phyloP scores from a whole-genome alignment of 2,113 vertebrate genomes.

The Gracilinanus agilis region DNA sequence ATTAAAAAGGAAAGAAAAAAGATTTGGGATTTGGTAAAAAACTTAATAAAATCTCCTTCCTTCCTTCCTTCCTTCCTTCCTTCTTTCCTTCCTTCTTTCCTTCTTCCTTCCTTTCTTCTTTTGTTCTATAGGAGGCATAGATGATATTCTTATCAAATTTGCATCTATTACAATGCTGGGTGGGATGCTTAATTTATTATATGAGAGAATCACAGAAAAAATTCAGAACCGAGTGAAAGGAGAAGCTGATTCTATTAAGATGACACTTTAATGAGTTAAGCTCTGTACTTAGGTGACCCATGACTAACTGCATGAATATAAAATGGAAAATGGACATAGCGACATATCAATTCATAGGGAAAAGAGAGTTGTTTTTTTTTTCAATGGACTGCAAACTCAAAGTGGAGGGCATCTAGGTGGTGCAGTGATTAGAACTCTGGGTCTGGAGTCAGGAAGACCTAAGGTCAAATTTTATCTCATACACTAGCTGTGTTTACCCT shows the following conservation, averaged over 20 bases:
- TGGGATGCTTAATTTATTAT: not conserved
- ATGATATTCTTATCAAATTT: not conserved
- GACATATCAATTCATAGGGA: not conserved
- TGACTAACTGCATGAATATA: not conserved
- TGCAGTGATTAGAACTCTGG: not conserved
- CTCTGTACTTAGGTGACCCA: not conserved
- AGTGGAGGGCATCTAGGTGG: not conserved
- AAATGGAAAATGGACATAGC: not conserved
- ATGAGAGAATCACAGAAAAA: not conserved
- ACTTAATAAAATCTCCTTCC: not conserved
- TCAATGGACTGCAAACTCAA: not conserved
- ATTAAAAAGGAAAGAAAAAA: not conserved
- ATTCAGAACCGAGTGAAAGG: not conserved
- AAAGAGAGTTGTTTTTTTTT: not conserved
- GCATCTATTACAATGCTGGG: not conserved
- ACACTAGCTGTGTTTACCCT: not conserved
- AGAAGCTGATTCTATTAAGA: not conserved
- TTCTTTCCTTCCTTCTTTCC: not conserved
- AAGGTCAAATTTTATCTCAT: not conserved
- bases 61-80: not conserved
- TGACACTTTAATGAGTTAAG: not conserved
- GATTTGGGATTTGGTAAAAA: not conserved
- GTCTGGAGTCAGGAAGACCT: not conserved
- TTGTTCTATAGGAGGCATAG: not conserved
- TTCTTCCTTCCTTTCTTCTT: not conserved